phyloP scores from a whole-genome alignment of 2,888 invertebrate genomes.

The Aromia moschata region DNA sequence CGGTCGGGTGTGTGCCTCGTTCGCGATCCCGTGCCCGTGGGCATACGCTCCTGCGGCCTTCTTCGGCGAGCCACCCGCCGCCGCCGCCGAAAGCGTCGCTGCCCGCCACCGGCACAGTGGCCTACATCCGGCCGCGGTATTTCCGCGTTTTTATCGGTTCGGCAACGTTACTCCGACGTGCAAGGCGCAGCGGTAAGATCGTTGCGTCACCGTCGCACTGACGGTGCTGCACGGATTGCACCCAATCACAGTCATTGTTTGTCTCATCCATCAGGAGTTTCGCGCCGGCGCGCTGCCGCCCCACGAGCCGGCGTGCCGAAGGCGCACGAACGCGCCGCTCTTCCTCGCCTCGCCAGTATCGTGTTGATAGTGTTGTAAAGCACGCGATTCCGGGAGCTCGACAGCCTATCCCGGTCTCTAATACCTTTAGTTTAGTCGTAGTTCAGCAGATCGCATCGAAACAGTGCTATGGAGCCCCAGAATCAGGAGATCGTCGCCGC shows the following conservation, averaged over 20 bases:
- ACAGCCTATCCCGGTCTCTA: constrained; percentile 66
- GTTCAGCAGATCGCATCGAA: constrained; percentile 57
- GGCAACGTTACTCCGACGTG: constrained; percentile 39
- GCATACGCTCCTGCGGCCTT: not conserved
- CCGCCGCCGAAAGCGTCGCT: constrained; percentile 18
- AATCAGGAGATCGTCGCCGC: constrained; percentile 80
- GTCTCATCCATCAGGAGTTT: constrained; percentile 55
- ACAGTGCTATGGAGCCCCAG: constrained; percentile 74
- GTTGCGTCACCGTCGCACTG: constrained; percentile 57
- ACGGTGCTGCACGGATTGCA: constrained; percentile 60
- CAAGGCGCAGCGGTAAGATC: constrained; percentile 49
- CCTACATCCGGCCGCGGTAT: constrained; percentile 47
- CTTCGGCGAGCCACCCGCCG: constrained; percentile 1
- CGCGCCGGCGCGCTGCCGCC: constrained; percentile 52
- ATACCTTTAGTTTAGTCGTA: constrained; percentile 69
- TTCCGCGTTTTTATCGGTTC: constrained; percentile 46
- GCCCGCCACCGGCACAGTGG: constrained; percentile 43
- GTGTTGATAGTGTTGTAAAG: constrained; percentile 76
- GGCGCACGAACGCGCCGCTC: constrained; percentile 57
- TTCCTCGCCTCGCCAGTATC: constrained; percentile 66
- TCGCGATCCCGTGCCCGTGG: no score
- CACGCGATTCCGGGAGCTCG: constrained; percentile 70
- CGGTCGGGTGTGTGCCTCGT: not conserved
- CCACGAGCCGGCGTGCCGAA: constrained; percentile 58
- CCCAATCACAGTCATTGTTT: constrained; percentile 63